Evolutionary conservation across 1,140 invertebrate genomes (phyloP), one percentile per base, ranked within the genome.

Genomic region (Drosophila trapezifrons): DNA sequence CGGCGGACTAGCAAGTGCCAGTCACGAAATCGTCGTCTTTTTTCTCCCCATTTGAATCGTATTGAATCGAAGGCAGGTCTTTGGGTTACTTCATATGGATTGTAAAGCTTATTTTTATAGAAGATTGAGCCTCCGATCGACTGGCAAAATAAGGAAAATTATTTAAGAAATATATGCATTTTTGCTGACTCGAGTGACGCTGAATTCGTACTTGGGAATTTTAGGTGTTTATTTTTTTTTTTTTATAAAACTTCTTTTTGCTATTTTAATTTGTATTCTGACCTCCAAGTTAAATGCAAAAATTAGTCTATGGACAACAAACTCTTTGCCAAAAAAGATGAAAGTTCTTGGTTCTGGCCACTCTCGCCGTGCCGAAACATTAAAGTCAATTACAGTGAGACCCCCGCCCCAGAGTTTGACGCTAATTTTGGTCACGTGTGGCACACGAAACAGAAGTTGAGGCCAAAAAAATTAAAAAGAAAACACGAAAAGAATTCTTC

Each of bases 401-500:
- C 59, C 59, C 59, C 59, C 59, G 22, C 35, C 51, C 27, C 35
- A 57, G 40, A 63, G 22, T 57, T 62, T n/a, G n/a, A 25, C n/a
- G 56, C 56, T 65, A 62, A 65, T 65, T 65, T 65, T 45, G 56
- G 63, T 64, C 62, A 64, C 62, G 62, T 47, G 57, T 49, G 58
- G n/a, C 64, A 43, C 35, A 40, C 20, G 25, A 17, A 58, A 18
- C 2, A 32, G 1, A 29, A 32, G 9, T 10, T 32, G 17, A 4
- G 17, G 40, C 8, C 8, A 35, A 18, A 32, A 51, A 17, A 18
- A 13, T n/a, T n/a, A n/a, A n/a, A n/a, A n/a, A n/a, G n/a, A 43
- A 32, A 5, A 8, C 27, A 57, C 7, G 25, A 27, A n/a, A 59
- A 59, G 6, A 58, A 58, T 59, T 40, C 17, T 29, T 58, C 17